Conservation (phyloP, 2,113 vertebrate genomes). For the Vidua macroura region DNA sequence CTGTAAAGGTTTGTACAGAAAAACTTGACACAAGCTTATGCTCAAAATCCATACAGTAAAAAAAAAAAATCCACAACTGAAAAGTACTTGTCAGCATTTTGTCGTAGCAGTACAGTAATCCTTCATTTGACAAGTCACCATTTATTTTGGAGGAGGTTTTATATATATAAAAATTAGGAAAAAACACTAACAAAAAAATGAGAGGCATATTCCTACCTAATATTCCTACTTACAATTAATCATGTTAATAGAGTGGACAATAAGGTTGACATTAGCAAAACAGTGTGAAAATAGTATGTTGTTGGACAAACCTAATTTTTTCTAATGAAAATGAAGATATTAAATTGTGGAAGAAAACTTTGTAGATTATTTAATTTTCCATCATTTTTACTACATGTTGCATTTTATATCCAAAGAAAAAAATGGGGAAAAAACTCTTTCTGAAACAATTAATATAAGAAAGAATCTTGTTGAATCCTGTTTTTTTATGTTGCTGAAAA, state of each 20-base stretch:
- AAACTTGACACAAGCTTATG: neutral
- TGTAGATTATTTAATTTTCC: neutral
- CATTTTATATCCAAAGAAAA: neutral
- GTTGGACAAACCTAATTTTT: neutral
- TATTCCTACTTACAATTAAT: neutral
- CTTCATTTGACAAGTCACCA: neutral
- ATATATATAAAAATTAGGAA: neutral
- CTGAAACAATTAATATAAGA: neutral
- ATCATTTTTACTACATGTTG: neutral
- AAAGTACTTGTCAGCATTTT: neutral
- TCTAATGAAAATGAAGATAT: neutral
- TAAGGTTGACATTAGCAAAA: neutral
- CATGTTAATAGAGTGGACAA: neutral
- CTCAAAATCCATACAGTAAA: neutral
- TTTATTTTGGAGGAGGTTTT: neutral
- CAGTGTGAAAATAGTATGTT: neutral
- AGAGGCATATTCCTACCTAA: neutral
- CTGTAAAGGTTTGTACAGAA: neutral
- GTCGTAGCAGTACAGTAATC: neutral
- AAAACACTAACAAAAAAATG: neutral
- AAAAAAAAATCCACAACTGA: neutral
- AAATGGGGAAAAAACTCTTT: rapidly evolving
- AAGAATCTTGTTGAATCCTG: neutral
- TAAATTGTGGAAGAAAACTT: neutral
- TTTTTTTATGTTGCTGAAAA: neutral